Base-by-base conservation (phyloP, 2,888 invertebrate genomes). In the Sinohyriopsis cumingii region DNA sequence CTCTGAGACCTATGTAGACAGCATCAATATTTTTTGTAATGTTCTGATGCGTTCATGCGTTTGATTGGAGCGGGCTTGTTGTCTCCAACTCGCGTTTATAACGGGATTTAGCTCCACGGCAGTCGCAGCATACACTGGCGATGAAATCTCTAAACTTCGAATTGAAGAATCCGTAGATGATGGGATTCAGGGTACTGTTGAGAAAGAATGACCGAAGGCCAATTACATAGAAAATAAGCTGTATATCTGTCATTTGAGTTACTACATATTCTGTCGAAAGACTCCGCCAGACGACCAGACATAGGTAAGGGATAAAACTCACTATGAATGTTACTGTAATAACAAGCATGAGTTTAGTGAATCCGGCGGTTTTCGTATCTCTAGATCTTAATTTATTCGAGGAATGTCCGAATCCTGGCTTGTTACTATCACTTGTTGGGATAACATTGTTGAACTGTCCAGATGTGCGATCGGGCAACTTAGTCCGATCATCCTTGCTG, bases 91-190 rank as follows among this genome's bases (percentile, higher is more conserved):
- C 15, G 45, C 3, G 12, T 3, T 45, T 45, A 15, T 45, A 15
- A 15, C 15, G 9, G 12, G 45, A 45, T 12, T 45, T 45, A 15
- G 45, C 0, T 45, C 45, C 3, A 45, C 15, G 4, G 45, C 12
- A 45, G 45, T 12, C 45, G 45, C 45, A 45, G 45, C 45, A 45
- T 3, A 45, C 12, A 12, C 63, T 20, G 5, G 63, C 28, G 18
- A 70, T 25, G 22, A 73, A 71, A 28, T 63, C 55, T 59, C 65
- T 61, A 57, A 73, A 73, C 55, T 73, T 68, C 9, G 70, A 68
- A 54, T 73, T 73, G 22, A 73, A 60, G 63, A 73, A 73, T n/a
- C 73, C 73, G 25, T 73, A 73, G 15, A 73, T 73, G 3, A 73
- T 54, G 9, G 73, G 73, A 54, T 73, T 73, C 20, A 61, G 55